phyloP scores from a whole-genome alignment of 2,113 vertebrate genomes.

The Daboia siamensis region DNA sequence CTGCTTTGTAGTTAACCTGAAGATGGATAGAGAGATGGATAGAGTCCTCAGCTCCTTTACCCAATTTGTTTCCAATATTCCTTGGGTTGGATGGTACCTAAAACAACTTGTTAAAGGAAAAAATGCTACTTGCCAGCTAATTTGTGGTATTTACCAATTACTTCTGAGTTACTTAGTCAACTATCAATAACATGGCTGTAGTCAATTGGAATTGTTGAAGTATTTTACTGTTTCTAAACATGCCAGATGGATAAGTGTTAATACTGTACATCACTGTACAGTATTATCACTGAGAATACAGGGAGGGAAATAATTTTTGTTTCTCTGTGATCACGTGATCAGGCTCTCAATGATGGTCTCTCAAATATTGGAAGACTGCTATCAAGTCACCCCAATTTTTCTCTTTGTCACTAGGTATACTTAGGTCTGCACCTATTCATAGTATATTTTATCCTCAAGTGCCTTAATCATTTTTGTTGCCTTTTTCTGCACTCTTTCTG shows the following conservation, averaged over 20 bases:
- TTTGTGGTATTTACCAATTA: neutral
- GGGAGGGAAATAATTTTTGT: neutral
- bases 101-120: neutral
- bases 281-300: neutral
- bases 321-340: neutral
- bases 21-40: neutral
- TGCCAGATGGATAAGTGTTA: neutral
- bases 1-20: neutral
- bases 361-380: too few species aligned
- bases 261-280: too few species aligned
- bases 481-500: too few species aligned
- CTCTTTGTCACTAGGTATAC: too few species aligned
- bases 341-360: too few species aligned
- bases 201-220: neutral
- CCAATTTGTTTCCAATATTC: neutral
- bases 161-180: neutral
- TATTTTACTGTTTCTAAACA: neutral
- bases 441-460: too few species aligned
- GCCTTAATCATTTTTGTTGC: too few species aligned
- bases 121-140: neutral
- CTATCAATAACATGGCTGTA: neutral
- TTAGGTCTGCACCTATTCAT: too few species aligned
- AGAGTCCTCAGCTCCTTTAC: neutral
- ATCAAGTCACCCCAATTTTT: too few species aligned
- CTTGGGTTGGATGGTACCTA: neutral